phyloP scores from a whole-genome alignment of 2,113 vertebrate genomes.

The Emydocephalus ijimae region DNA sequence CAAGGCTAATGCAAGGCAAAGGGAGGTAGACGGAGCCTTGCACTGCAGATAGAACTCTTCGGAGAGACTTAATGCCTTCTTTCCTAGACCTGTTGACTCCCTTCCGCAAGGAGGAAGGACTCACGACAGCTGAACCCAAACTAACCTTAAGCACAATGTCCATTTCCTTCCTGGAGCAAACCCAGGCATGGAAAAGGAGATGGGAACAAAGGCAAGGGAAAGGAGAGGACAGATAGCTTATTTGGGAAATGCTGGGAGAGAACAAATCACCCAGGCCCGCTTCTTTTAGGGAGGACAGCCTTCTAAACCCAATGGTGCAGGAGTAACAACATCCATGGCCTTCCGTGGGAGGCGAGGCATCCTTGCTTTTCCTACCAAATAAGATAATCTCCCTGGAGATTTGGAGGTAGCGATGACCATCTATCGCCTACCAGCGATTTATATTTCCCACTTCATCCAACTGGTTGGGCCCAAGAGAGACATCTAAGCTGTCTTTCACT shows the following conservation, averaged over 20 bases:
- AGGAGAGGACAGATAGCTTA: not conserved
- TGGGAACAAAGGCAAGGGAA: not conserved
- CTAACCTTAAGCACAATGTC: constrained; percentile 61
- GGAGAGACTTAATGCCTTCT: not conserved
- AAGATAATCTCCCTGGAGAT: not conserved
- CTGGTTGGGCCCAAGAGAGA: not conserved
- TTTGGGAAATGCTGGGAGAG: not conserved
- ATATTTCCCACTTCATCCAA: not conserved
- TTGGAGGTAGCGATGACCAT: not conserved
- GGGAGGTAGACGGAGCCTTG: not conserved
- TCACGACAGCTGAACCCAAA: constrained; percentile 29
- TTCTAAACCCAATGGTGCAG: not conserved
- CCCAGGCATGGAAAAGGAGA: not conserved
- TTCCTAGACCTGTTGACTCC: not conserved
- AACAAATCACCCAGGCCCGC: not conserved
- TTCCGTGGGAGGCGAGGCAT: not conserved
- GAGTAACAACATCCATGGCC: not conserved
- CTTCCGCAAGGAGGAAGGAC: not conserved
- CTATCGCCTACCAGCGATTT: not conserved
- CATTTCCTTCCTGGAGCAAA: constrained; percentile 8
- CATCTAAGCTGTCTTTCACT: not conserved
- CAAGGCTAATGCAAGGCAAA: not conserved
- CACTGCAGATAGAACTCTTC: not conserved
- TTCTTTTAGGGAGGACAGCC: not conserved
- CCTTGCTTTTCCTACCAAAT: not conserved